These are phyloP conservation scores for Ochotona curzoniae DNA, from an alignment of 2,113 vertebrate genomes.

Conservation along the genomic window DNA sequence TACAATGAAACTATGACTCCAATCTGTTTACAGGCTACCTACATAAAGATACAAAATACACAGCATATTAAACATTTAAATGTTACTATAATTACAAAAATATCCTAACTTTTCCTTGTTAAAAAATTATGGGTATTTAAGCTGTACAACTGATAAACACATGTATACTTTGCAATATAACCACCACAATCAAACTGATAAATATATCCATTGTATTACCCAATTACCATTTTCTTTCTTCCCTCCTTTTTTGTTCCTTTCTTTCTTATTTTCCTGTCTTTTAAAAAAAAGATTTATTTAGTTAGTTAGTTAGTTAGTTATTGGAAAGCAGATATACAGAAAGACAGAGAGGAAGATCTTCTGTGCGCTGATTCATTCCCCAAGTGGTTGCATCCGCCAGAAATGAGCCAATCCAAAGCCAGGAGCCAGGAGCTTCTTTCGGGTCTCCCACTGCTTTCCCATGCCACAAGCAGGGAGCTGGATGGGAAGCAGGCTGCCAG, in stretches of 20 bases:
- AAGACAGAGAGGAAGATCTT: too few relatives aligned
- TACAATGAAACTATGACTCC: background rate
- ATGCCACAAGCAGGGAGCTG: too few relatives aligned
- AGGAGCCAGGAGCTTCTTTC: too few relatives aligned
- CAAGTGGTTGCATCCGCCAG: too few relatives aligned
- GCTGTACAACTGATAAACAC: background rate
- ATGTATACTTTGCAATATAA: background rate
- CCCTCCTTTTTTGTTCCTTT: background rate
- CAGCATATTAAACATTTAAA: background rate
- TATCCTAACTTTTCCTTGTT: background rate
- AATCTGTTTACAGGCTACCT: background rate
- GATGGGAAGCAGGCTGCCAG: too few relatives aligned
- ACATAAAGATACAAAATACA: background rate
- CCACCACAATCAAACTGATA: background rate
- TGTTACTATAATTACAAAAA: background rate
- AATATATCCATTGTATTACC: background rate
- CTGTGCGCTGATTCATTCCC: too few relatives aligned
- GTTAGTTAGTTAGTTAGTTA: too few relatives aligned
- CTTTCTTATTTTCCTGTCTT: too few relatives aligned
- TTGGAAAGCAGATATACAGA: too few relatives aligned
- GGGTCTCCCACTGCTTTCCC: too few relatives aligned
- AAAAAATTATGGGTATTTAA: background rate
- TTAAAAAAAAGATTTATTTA: too few relatives aligned
- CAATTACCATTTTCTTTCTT: background rate
- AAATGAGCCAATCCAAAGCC: too few relatives aligned